Evolutionary conservation across 2,113 vertebrate species (phyloP), one percentile per base, ranked within the genome.

Genomic region (Puma concolor): DNA sequence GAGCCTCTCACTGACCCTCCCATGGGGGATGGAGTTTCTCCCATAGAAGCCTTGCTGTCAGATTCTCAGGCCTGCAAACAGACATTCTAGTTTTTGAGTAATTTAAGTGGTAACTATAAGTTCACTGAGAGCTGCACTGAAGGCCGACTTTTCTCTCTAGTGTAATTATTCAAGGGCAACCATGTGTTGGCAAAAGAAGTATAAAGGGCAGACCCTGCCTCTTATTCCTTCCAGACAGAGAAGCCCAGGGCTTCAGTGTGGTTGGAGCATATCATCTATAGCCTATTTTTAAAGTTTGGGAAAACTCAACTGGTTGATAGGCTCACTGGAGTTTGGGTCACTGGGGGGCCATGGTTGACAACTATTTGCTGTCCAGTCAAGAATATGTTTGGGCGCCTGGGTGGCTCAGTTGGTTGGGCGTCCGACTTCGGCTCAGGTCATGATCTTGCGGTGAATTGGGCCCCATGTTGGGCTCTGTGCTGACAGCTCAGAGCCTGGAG

Each of bases 21-120:
- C 60, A 14, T 14, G 19, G 88, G 67, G 10, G 27, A 80, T 96
- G 4, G 36, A 50, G 7, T 80, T 97, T 95, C 93, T 95, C 12
- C 72, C 80, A 41, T 86, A 97, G 96, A 79, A 97, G 15, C 1
- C 10, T 95, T 77, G 25, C 69, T 82, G 17, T 17, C 6, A 29
- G 85, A 92, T 52, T 97, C 83, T 87, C 44, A 93, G 90, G 38
- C 7, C 44, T 48, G 29, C 36, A 93, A 90, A 83, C 38, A 4
- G 60, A 82, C 86, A 23, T 80, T 54, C 81, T 87, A 79, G 44
- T 64, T 90, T 91, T 41, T 38, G 41, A 96, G 74, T 88, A 69
- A 92, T 95, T 98, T 97, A 72, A 72, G 66, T 96, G 76, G 83
- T 88, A 97, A 83, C 29, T 66, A 0, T 80, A 92, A 80, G 48